Base-by-base conservation (phyloP, 2,888 invertebrate species). In the Mythimna pallens region DNA sequence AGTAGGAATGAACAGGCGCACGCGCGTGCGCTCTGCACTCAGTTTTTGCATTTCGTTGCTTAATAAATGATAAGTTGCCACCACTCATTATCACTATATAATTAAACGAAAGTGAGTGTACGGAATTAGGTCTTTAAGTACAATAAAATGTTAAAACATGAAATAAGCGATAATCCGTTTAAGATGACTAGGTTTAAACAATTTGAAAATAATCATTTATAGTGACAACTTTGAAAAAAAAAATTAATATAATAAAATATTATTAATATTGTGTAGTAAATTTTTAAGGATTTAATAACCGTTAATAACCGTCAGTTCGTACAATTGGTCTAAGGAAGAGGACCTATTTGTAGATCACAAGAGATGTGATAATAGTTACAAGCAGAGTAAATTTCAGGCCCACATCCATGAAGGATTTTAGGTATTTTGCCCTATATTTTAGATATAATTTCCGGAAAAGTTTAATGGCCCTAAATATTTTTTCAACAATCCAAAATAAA, bases 41-140 rank as follows among this genome's bases (percentile, higher is more conserved):
- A 10, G 12, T 73, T 43, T 66, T 62, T 70, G 70, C 66, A 64
- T 10, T 50, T 55, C 12, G 9, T 66, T 63, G 25, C 22, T 25
- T 22, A 54, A 65, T 68, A 52, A 40, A 52, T 52, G 20, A 62
- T 79, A 67, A 61, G 47, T 57, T 61, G 34, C 65, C 40, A 50
- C 22, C 43, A 55, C 47, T 34, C 57, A 62, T 47, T 34, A 25
- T 67, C 2, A 47, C 6, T 17, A 7, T 59, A 59, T 59, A 9
- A 34, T n/a, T 59, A 34, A 9, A 52, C 2, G 50, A 20, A 47
- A 47, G 17, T 5, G 6, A 7, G 0, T 17, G 1, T 47, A 17
- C 7, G 0, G 1, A 47, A 47, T 47, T 7, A 47, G 1, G 50
- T 52, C 8, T 52, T n/a, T 50, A 50, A 50, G 50, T 17, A 12